phyloP scores from a whole-genome alignment of 92 coral and sea anemone genomes.

The Parazoanthus darwini region DNA sequence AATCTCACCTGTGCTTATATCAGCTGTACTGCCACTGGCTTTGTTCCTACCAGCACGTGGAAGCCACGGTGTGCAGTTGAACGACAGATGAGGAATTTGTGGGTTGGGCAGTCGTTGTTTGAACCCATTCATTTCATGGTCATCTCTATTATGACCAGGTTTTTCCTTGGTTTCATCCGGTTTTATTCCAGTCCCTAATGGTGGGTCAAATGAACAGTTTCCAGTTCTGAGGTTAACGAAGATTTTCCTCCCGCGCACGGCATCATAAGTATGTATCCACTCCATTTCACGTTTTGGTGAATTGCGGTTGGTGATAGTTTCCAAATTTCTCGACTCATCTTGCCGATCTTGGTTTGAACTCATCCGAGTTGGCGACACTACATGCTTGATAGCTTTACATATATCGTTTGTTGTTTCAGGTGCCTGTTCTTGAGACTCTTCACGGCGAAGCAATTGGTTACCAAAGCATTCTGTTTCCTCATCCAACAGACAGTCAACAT shows the following conservation, averaged over 20 bases:
- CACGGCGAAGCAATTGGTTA: neutral
- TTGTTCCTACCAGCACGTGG: constrained; percentile 69
- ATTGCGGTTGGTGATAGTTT: neutral
- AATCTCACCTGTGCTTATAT: constrained; percentile 1
- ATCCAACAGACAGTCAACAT: neutral
- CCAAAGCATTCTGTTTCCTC: neutral
- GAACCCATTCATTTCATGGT: neutral
- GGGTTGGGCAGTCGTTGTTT: constrained; percentile 57
- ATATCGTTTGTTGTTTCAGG: neutral
- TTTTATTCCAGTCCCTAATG: constrained; percentile 17
- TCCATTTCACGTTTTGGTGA: constrained; percentile 22
- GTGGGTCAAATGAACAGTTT: constrained; percentile 72
- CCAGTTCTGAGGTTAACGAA: constrained; percentile 84
- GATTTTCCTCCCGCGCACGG: constrained; percentile 51
- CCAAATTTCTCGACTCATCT: neutral
- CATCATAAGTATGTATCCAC: constrained; percentile 77
- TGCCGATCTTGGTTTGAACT: neutral
- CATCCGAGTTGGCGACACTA: neutral
- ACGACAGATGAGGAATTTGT: constrained; percentile 83
- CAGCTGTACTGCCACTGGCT: neutral
- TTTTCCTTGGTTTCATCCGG: constrained; percentile 26
- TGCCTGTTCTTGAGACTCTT: neutral
- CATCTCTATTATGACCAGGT: neutral
- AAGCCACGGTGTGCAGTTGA: constrained; percentile 94
- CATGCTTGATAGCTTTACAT: neutral